Evolutionary conservation across 2,888 invertebrate species (phyloP), one percentile per base, ranked within the genome.

Genomic region (Catocala sponsa): DNA sequence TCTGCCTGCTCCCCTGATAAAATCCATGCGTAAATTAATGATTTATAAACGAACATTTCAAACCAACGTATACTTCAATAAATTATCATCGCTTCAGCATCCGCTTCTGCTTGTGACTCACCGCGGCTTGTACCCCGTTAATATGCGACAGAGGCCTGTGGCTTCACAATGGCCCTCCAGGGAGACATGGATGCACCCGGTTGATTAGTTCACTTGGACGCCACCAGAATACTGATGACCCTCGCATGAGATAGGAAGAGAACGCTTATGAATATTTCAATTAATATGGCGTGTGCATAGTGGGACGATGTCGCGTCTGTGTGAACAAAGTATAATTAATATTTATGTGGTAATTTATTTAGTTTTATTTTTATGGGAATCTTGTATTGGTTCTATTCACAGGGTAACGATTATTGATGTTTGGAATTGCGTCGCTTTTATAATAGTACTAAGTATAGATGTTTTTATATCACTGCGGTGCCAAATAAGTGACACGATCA

Each of bases 151-250:
- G 63, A 56, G 68, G 68, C 60, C 60, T 10, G 44, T 42, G 57
- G 56, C 9, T 33, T 42, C 55, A 73, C 69, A 65, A 65, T 55
- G 47, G 72, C 63, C 64, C 72, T 51, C 69, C 64, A n/a, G 72
- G 71, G 70, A 70, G 63, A 52, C 58, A 67, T 58, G 71, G 74
- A 76, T 76, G 74, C 76, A 74, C 57, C 68, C 66, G 66, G 64
- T 66, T 76, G 76, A 76, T 76, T 76, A 76, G 76, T 76, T 68
- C 65, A 63, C 67, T 33, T 35, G 47, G 38, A 74, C 71, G 52
- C 15, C 46, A 35, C 54, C 50, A 25, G 76, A 69, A 76, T 76
- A 76, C 69, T 68, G 64, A 74, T 76, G 54, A 55, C 48, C 38
- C 59, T 52, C 58, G 64, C 68, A 58, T 68, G 70, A 54, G 74